These are phyloP conservation scores for Ibycter americanus DNA, from an alignment of 2,797 vertebrate species.

Conservation along the genomic window DNA sequence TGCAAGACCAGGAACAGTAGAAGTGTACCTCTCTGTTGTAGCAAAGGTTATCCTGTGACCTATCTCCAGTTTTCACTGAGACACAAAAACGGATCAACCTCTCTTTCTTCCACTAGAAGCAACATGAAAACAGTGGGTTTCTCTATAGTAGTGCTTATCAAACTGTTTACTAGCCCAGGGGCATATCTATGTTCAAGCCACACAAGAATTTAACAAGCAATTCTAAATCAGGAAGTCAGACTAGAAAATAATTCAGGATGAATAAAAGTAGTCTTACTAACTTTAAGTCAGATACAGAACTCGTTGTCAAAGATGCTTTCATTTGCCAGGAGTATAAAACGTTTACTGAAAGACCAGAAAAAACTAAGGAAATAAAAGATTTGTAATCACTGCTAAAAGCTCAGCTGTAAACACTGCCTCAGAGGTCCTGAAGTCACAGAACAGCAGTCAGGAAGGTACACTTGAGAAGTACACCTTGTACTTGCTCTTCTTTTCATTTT, in stretches of 20 bases:
- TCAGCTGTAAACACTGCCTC: background rate
- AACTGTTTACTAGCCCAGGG: background rate
- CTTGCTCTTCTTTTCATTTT: background rate
- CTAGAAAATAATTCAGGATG: background rate
- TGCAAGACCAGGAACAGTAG: background rate
- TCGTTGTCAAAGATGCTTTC: background rate
- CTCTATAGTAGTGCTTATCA: background rate
- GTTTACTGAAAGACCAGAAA: background rate
- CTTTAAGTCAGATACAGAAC: background rate
- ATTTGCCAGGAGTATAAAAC: background rate
- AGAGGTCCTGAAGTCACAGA: background rate
- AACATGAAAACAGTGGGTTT: background rate
- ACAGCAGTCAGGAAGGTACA: background rate
- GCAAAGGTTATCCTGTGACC: background rate
- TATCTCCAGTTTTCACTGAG: background rate
- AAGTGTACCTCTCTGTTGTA: background rate
- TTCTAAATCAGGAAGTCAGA: background rate
- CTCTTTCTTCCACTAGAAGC: background rate
- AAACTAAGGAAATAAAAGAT: background rate
- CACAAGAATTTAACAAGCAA: background rate
- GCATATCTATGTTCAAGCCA: background rate
- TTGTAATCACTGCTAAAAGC: background rate
- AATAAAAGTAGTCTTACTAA: background rate
- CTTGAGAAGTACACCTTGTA: background rate
- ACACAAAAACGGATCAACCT: background rate